Base-by-base conservation (phyloP, 2,888 invertebrate species). In the Acleris holmiana region DNA sequence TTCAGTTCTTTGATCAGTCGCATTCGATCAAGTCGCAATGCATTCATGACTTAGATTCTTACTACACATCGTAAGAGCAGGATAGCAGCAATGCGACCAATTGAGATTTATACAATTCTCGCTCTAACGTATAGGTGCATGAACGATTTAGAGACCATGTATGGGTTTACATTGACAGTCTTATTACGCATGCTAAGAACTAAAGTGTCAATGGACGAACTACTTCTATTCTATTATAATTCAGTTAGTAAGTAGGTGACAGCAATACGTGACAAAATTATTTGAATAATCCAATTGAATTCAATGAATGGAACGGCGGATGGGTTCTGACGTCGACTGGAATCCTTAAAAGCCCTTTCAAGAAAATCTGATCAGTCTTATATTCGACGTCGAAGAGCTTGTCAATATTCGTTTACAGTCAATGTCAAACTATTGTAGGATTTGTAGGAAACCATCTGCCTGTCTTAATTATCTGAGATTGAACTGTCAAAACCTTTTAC, bases 241-340 rank as follows among this genome's bases (percentile, higher is more conserved):
- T 23, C 58, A 53, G 40, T 50, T 44, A 29, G 59, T 48, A 65
- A 65, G 54, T 65, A 60, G 65, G 65, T 55, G 54, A 60, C 50
- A 59, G 41, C 48, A 50, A 55, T 65, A 65, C 65, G 65, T 65
- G 60, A 65, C 55, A 49, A 65, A 65, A 54, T 18, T 55, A 65
- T 60, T 50, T 49, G 55, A 44, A 60, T 65, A 55, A 65, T 55
- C 50, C 55, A 65, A 65, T 65, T 55, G 59, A 65, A 54, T 65
- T 44, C 53, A 35, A 35, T 55, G 59, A 64, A 64, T 54, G 59
- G 48, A 44, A 40, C 48, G 51, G 59, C 40, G 51, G 53, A 49
- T 25, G 44, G 64, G 25, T 49, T 8, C 35, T 29, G 46, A 17
- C 29, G 46, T 35, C 13, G 46, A 35, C 46, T 21, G 35, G 29